These are phyloP conservation scores for Spisula solida DNA, from an alignment of 2,888 invertebrate species.

Conservation along the genomic window DNA sequence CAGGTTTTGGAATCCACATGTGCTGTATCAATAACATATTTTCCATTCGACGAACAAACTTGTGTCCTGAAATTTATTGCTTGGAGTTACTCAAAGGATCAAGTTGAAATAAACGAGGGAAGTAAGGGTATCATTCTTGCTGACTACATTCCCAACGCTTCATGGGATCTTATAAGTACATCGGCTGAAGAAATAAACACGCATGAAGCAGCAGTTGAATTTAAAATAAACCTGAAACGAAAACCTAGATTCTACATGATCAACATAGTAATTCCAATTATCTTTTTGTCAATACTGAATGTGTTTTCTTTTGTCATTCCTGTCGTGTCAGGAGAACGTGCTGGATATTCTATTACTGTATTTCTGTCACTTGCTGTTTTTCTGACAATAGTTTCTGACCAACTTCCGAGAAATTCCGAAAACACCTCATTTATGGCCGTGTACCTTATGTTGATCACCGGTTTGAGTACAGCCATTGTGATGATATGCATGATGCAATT, in stretches of 20 bases:
- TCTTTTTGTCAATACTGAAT: slow-evolving; percentile 41
- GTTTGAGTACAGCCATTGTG: slow-evolving; percentile 38
- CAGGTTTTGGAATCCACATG: slow-evolving; percentile 32
- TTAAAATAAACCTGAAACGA: slow-evolving; percentile 35
- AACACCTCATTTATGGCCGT: slow-evolving; percentile 28
- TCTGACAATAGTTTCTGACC: slow-evolving; percentile 32
- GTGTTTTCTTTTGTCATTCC: slow-evolving; percentile 37
- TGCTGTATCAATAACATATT: slow-evolving; percentile 8
- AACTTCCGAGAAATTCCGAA: slow-evolving; percentile 46
- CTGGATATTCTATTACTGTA: slow-evolving; percentile 37
- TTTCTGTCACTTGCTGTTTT: slow-evolving; percentile 52
- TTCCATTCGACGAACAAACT: slow-evolving; percentile 26
- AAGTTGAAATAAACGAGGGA: background rate
- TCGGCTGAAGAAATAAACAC: background rate
- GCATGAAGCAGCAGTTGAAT: background rate
- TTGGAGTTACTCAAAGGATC: slow-evolving; percentile 33
- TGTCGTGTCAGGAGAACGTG: slow-evolving; percentile 43
- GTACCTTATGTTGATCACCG: slow-evolving; percentile 36
- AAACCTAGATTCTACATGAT: slow-evolving; percentile 46
- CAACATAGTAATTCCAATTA: slow-evolving; percentile 39
- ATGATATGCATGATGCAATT: slow-evolving; percentile 4
- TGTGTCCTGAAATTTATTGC: slow-evolving; percentile 14
- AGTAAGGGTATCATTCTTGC: background rate
- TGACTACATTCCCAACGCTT: slow-evolving; percentile 5
- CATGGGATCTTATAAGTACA: background rate